Conservation (phyloP, 1,140 invertebrate genomes). For the Drosophila miranda region DNA sequence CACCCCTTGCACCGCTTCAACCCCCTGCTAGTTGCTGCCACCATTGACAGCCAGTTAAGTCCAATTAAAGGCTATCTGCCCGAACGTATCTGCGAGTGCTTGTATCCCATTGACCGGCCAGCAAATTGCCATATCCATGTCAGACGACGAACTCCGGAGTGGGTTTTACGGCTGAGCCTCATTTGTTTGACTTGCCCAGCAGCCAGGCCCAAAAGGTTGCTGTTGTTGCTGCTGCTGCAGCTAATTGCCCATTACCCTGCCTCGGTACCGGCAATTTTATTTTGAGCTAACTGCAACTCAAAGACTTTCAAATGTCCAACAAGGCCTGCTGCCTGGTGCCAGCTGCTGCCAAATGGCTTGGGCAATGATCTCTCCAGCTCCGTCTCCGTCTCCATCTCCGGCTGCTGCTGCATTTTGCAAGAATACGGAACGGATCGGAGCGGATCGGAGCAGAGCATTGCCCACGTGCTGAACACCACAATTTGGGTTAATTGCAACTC, state of each 20-base stretch:
- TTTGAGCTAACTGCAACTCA: conserved; percentile 35
- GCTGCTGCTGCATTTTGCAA: conserved; percentile 49
- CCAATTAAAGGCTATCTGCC: conserved; percentile 50
- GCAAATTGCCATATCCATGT: conserved; percentile 40
- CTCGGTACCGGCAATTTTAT: conserved; percentile 44
- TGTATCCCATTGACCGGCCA: conserved; percentile 27
- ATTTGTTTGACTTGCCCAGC: conserved; percentile 51
- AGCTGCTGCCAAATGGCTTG: conserved; percentile 64
- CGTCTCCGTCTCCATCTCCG: conserved; percentile 15
- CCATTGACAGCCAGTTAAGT: conserved; percentile 50
- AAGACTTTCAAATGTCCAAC: conserved; percentile 63
- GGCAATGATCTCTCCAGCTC: conserved; percentile 56
- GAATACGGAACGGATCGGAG: conserved; percentile 22
- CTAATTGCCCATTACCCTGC: conserved; percentile 59
- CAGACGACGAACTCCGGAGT: conserved; percentile 9
- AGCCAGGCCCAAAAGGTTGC: conserved; percentile 43
- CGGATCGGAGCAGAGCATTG: conserved; percentile 11
- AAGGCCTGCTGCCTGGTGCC: conserved; percentile 15
- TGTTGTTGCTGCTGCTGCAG: conserved; percentile 30
- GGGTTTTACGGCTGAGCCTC: conserved; percentile 38
- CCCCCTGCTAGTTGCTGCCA: conserved; percentile 5
- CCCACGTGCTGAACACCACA: conserved; percentile 64
- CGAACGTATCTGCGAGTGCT: conserved; percentile 21
- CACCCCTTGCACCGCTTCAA: neutral
- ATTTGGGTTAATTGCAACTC: conserved; percentile 72